Conservation (phyloP, 2,888 invertebrate genomes). For the Sarcophaga subvicina region DNA sequence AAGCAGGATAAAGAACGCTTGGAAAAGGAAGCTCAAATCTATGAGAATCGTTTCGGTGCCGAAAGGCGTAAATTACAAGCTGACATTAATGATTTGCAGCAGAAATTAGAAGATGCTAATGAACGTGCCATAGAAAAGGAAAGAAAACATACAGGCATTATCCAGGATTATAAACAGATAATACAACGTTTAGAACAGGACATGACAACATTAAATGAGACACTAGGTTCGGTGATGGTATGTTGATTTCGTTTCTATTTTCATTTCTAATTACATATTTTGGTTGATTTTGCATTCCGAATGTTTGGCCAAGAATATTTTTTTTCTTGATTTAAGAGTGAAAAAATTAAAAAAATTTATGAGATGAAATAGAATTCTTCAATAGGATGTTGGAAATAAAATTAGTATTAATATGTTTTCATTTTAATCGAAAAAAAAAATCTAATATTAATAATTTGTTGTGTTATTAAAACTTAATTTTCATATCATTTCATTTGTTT, state of each 20-base stretch:
- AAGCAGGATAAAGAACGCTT: slow-evolving; percentile 87
- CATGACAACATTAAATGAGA: slow-evolving; percentile 86
- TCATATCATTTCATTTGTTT: not conserved
- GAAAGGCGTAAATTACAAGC: slow-evolving; percentile 82
- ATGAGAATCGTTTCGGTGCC: slow-evolving; percentile 85
- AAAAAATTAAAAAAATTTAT: too few relatives aligned
- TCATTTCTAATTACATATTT: not conserved
- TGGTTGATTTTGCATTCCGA: not conserved
- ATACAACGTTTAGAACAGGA: slow-evolving; percentile 94
- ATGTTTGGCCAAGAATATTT: not conserved
- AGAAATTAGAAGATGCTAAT: slow-evolving; percentile 89
- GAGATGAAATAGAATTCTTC: too few relatives aligned
- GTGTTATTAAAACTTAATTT: too few relatives aligned
- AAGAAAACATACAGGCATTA: slow-evolving; percentile 89
- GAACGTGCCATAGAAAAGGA: slow-evolving; percentile 88
- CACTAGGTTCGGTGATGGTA: slow-evolving; percentile 85
- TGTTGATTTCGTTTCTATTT: slow-evolving; percentile 71
- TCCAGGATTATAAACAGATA: slow-evolving; percentile 95
- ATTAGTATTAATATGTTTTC: too few relatives aligned
- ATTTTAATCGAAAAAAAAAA: too few relatives aligned
- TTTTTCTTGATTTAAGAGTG: too few relatives aligned
- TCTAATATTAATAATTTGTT: too few relatives aligned
- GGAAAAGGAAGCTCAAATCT: slow-evolving; percentile 86
- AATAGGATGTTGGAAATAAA: too few relatives aligned
- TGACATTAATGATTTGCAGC: slow-evolving; percentile 85